Percentiles rank a stretch among this genome's conserved stretches.
Evolutionary conservation across 2,888 invertebrate genomes (phyloP).

Genomic region (Brachypterus glaber): DNA sequence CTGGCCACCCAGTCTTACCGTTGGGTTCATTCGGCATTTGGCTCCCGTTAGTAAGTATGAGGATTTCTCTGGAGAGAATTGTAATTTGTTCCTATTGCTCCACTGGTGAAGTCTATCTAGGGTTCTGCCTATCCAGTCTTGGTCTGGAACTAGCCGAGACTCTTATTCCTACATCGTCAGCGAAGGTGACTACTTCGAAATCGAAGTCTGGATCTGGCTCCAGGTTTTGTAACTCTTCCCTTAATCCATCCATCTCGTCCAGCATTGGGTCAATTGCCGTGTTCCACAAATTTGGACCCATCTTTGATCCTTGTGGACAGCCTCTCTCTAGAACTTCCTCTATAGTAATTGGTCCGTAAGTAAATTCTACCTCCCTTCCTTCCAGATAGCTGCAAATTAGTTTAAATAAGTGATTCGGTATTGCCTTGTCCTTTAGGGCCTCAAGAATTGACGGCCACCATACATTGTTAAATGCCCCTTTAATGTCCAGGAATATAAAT

Average conservation of each 20-base stretch:
- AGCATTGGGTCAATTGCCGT: not conserved
- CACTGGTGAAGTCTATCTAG: not conserved
- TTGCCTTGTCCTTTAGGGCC: not conserved
- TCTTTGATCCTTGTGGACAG: not conserved
- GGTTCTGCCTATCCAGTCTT: not conserved
- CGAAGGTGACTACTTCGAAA: not conserved
- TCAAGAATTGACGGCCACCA: conserved; percentile 7
- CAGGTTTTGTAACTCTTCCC: too few relatives aligned
- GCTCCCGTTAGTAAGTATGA: not conserved
- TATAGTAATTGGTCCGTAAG: not conserved
- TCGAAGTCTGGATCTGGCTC: not conserved
- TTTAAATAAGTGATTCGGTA: not conserved
- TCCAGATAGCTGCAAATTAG: conserved; percentile 6
- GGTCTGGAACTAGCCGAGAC: not conserved
- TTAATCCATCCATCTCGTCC: not conserved
- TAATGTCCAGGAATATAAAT: conserved; percentile 4
- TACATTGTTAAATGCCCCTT: conserved; percentile 8
- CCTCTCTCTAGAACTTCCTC: not conserved
- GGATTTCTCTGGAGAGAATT: not conserved
- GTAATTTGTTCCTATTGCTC: not conserved
- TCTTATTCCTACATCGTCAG: conserved; percentile 2
- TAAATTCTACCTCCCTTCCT: not conserved
- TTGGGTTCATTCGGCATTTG: not conserved
- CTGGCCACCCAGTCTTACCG: not conserved
- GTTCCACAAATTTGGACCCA: not conserved